A percentile compares a stretch with the other conserved stretches of the same genome.
Evolutionary conservation across 2,113 vertebrate genomes (phyloP).

Genomic region (Oncorhynchus gorbuscha): DNA sequence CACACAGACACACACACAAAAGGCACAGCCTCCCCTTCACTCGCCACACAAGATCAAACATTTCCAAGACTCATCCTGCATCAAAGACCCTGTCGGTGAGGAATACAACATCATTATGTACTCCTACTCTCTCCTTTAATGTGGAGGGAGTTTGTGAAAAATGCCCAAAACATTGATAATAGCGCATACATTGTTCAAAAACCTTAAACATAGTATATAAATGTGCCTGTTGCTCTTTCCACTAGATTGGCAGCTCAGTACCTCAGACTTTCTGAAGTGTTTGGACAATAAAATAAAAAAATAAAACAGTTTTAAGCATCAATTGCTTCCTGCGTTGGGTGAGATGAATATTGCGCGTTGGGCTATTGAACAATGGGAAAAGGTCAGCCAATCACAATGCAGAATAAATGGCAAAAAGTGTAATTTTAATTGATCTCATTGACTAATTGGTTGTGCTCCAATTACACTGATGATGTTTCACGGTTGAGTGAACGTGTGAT

Average conservation of each 20-base stretch:
- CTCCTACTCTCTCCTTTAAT: not conserved
- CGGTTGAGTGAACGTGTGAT: not conserved
- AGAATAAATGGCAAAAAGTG: conserved; percentile 29
- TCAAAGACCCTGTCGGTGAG: too few relatives aligned
- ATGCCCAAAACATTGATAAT: too few relatives aligned
- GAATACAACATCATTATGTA: not conserved
- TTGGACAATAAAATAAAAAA: conserved; percentile 15
- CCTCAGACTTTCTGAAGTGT: conserved; percentile 3
- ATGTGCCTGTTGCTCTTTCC: not conserved
- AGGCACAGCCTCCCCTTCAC: not conserved
- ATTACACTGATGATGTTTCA: conserved; percentile 23
- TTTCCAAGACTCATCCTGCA: too few relatives aligned
- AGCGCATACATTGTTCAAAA: not conserved
- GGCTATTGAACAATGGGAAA: conserved; percentile 19
- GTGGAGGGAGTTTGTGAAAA: too few relatives aligned
- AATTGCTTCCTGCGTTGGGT: conserved; percentile 30
- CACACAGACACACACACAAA: not conserved
- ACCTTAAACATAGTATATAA: not conserved
- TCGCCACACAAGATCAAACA: conserved; percentile 28
- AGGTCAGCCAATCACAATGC: conserved; percentile 13
- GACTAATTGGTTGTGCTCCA: conserved; percentile 35
- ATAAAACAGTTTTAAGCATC: conserved; percentile 34
- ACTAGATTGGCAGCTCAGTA: conserved; percentile 5
- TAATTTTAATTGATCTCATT: conserved; percentile 36
- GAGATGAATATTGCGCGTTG: conserved; percentile 1